Evolutionary conservation across 2,888 invertebrate species (phyloP), one percentile per base, ranked within the genome.

Genomic region (Pterobdella sp.): DNA sequence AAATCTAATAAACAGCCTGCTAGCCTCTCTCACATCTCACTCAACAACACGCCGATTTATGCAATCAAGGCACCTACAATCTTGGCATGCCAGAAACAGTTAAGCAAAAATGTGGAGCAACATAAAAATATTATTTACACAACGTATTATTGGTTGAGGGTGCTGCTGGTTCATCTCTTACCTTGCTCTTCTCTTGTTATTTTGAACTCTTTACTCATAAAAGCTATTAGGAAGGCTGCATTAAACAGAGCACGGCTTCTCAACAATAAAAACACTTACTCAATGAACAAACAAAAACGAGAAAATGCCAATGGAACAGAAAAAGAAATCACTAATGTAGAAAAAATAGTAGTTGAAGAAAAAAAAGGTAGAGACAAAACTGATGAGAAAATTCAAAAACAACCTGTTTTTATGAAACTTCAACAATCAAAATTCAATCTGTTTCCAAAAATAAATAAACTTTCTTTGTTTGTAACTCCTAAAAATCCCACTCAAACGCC

Each of bases 111-210:
- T 22, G 34, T 70, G 14, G 42, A 56, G n/a, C 31, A 26, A 29
- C 26, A 70, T 34, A 70, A 49, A 26, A 29, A 52, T n/a, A 70
- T 37, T 34, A 52, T 42, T 56, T 70, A 37, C 70, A 70, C 49
- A 31, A 52, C 42, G 31, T 70, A 70, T 56, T 70, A 70, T 32
- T 70, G 70, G 70, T 29, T 49, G 52, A 26, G 70, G n/a, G 70
- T 70, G 42, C 26, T 70, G 14, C 52, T 70, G 32, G 52, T 70
- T 32, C 70, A 70, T 56, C 49, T 70, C 34, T 56, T 70, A 4
- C 70, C 70, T 32, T 70, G 70, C 32, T 26, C 52, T 29, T 70
- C 70, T 31, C 32, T 70, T 29, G 70, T 70, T 34, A 35, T 70
- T 31, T 56, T 70, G 18, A 70, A 70, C 70, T 31, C 70, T 3